Base-by-base conservation (phyloP, 2,797 vertebrate species). In the Delichon dasypus region DNA sequence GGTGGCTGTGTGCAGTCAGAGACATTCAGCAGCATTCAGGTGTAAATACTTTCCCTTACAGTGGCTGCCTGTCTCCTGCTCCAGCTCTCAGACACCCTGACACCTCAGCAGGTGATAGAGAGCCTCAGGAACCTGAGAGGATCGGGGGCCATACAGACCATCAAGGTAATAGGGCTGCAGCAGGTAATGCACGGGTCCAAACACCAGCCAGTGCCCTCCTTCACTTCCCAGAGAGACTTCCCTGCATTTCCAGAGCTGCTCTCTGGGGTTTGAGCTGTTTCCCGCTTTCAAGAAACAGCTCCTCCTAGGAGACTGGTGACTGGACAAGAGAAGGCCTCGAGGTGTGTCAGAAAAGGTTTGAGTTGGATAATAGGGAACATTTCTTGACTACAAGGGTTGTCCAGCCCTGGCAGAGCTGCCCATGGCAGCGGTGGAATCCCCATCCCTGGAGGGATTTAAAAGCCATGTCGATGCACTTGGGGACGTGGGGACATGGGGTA, bases 11-110 rank as follows among this genome's bases (percentile, higher is more conserved):
- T 4, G 3, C 36, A 44, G 44, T 42, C 17, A 13, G 79, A 70
- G 44, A 44, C 68, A n/a, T n/a, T 80, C 75, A 13, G 65, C 11
- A 74, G 53, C 45, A 45, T 12, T 22, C 30, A 20, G 4, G 16
- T 1, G 1, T 34, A 3, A 48, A 20, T 7, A 21, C n/a, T 57
- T 82, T 90, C 87, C 70, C 65, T 94, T 60, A 14, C 97, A 99
- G 99, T 99, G 79, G 98, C 98, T 18, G 98, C 98, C 5, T 99
- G 98, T 95, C 97, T 99, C 92, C 97, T 99, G 84, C 98, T 99
- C 8, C 98, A 98, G 94, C 97, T 99, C 84, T 99, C 98, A 0
- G 93, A 98, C 5, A 94, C 97, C 0, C 95, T 99, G 95, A 97
- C 98, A 6, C 97, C 98, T 21, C 98, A 98, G 97, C 97, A 98